Base-by-base conservation (phyloP, 2,113 vertebrate species). In the Naja naja region DNA sequence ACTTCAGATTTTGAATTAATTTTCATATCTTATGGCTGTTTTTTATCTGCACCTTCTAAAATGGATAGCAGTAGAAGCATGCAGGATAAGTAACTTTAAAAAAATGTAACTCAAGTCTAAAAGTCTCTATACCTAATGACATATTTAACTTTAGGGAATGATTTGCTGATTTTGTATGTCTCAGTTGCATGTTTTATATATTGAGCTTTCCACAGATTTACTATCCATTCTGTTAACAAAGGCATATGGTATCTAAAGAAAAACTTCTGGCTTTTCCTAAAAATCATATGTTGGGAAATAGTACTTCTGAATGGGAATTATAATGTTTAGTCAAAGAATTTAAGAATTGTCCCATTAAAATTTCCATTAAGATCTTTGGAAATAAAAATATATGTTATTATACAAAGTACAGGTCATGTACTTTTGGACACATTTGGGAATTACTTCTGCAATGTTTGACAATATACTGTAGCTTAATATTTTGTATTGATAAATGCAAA, bases 1-100 rank as follows among this genome's bases (percentile, higher is more conserved):
- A n/a, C 87, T 69, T 90, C 95, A 95, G 91, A 89, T 95, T 96
- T 95, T 94, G 93, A 96, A 96, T 92, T 88, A 54, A 85, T 0
- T 5, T 93, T 94, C 92, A 93, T 91, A 91, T 93, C 89, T 87
- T 94, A 91, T 86, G 39, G 94, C 95, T 94, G 93, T 89, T 81
- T 55, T 92, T 92, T 95, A 96, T 95, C 54, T 95, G 94, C 87
- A 94, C 90, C 91, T 87, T 85, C 89, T 86, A 91, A 93, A 85
- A 69, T 81, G 95, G 93, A 93, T 94, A 94, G 94, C 27, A 93
- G 94, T 92, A 89, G 60, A 22, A 95, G 25, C 87, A 30, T 93
- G 87, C 52, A 93, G 10, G 30, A 27, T 27, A 16, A 34, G 86
- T n/a, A 81, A 64, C 87, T 43, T 86, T 81, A 93, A 93, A 39